Evolutionary conservation across 1,140 invertebrate species (phyloP).

Genomic region (Bombus sibiricus): DNA sequence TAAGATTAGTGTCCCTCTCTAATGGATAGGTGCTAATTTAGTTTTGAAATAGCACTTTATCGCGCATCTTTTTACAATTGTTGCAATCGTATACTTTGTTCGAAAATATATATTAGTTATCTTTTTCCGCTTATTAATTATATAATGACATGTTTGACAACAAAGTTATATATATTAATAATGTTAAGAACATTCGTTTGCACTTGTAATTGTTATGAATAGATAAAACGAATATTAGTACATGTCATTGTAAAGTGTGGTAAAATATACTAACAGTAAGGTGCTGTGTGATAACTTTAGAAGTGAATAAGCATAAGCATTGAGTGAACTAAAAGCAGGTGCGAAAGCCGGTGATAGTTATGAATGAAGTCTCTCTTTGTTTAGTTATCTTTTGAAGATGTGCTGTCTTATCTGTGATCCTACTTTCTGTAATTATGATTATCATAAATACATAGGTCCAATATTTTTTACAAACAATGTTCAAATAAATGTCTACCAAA

Average conservation of each 20-base stretch:
- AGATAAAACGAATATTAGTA: not conserved
- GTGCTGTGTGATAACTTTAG: not conserved
- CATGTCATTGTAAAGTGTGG: not conserved
- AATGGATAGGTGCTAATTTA: not conserved
- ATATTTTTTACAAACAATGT: not conserved
- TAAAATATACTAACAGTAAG: not conserved
- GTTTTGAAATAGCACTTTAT: too few relatives aligned
- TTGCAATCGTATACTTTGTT: not conserved
- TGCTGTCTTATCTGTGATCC: not conserved
- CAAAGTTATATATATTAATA: not conserved
- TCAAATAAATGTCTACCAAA: not conserved
- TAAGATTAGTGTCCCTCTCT: not conserved
- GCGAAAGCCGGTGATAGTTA: not conserved
- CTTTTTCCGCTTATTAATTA: not conserved
- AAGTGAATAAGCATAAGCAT: not conserved
- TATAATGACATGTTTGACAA: not conserved
- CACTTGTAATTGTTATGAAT: not conserved
- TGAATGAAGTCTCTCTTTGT: not conserved
- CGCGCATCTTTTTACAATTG: not conserved
- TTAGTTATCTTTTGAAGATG: constrained; percentile 1
- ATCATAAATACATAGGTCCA: not conserved
- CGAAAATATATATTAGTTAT: not conserved
- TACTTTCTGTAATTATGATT: not conserved
- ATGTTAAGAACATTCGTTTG: not conserved
- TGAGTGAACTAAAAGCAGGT: not conserved